Evolutionary conservation across 2,888 invertebrate species (phyloP).

Genomic region (Sinopyrophorus schimmeli): DNA sequence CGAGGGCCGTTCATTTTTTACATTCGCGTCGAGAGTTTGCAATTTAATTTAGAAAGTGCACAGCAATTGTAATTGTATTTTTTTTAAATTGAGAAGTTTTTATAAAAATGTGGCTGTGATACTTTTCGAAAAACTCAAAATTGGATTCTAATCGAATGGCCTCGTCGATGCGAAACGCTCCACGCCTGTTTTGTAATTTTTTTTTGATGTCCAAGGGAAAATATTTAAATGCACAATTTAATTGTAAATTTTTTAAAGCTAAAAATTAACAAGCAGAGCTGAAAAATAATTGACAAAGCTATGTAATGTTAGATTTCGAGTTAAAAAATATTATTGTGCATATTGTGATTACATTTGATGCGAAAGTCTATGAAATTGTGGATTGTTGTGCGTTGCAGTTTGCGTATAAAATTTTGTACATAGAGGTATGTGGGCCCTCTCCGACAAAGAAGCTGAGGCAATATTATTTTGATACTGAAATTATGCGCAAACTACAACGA

Average conservation of each 20-base stretch:
- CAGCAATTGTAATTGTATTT: too few relatives aligned
- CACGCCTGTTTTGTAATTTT: too few relatives aligned
- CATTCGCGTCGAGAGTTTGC: too few relatives aligned
- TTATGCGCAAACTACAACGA: constrained; percentile 22
- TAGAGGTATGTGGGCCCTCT: too few relatives aligned
- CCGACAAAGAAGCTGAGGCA: constrained; percentile 19
- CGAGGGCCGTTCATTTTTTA: too few relatives aligned
- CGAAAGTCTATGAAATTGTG: constrained; percentile 27
- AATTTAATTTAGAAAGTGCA: too few relatives aligned
- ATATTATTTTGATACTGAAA: constrained; percentile 31
- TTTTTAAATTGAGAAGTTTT: too few relatives aligned
- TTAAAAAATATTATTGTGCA: constrained; percentile 30
- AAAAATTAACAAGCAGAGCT: constrained; percentile 16
- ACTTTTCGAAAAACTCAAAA: too few relatives aligned
- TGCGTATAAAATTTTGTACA: constrained; percentile 27
- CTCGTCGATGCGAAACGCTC: too few relatives aligned
- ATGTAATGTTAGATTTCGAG: constrained; percentile 28
- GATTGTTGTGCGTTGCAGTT: constrained; percentile 20
- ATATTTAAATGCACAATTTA: constrained; percentile 18
- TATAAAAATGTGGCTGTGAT: too few relatives aligned
- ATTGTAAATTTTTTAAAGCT: constrained; percentile 21
- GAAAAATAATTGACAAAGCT: constrained; percentile 24
- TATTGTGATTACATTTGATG: constrained; percentile 32
- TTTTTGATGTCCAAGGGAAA: constrained; percentile 4
- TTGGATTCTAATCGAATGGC: too few relatives aligned